Evolutionary conservation across 2,113 vertebrate genomes (phyloP).

Genomic region (Hypanus sabinus): DNA sequence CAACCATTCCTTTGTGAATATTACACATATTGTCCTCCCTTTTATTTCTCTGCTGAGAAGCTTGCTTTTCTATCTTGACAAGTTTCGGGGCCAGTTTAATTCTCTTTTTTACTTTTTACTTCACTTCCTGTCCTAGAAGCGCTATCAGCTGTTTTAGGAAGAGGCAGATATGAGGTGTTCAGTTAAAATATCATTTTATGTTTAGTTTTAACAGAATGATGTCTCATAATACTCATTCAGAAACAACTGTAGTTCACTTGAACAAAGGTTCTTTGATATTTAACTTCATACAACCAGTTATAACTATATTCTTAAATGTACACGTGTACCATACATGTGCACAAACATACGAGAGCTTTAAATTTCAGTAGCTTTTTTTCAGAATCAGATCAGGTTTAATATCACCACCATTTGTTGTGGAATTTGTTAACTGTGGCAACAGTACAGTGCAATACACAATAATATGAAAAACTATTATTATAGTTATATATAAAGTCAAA

Average conservation of each 20-base stretch:
- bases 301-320: neutral
- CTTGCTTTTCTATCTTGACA: too few species aligned
- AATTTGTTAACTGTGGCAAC: too few species aligned
- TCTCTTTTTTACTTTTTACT: neutral
- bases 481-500: too few species aligned
- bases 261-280: neutral
- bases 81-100: neutral
- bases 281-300: neutral
- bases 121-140: neutral
- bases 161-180: neutral
- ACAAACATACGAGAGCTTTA: neutral
- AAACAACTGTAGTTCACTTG: neutral
- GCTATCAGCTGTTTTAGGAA: too few species aligned
- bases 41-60: neutral
- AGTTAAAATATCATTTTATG: neutral
- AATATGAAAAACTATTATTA: too few species aligned
- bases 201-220: neutral
- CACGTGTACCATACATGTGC: neutral
- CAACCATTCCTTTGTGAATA: neutral
- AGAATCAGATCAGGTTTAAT: too few species aligned
- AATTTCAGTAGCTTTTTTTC: neutral
- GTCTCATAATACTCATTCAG: neutral
- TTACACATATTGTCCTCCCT: neutral
- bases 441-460: too few species aligned
- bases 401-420: too few species aligned